Base-by-base conservation (phyloP, 2,113 vertebrate species). In the Chloropsis cyanopogon region DNA sequence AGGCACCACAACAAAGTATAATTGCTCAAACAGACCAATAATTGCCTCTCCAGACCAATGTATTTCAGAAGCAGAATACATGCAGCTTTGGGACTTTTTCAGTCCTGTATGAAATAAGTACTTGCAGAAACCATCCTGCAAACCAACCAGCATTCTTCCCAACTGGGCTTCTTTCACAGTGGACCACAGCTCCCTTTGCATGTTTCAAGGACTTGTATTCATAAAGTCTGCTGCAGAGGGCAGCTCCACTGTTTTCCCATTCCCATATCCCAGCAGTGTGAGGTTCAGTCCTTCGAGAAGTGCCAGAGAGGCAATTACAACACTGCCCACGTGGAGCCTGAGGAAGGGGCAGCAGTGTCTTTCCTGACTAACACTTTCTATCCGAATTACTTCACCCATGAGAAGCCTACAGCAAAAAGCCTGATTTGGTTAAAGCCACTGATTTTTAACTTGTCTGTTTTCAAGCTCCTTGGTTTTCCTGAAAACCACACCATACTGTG, bases 321-420 rank as follows among this genome's bases (percentile, higher is more conserved):
- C 15, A 15, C 19, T 6, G 21, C 18, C 44, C 33, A 14, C 2
- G 0, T 0, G 0, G 2, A 53, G 26, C 22, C 28, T 10, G 0
- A 4, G 25, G 8, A 39, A 20, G 8, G 11, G 12, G 21, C 49
- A 83, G 59, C 33, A 37, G 18, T 0, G 14, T 11, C 19, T 14
- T 65, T 57, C 72, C 47, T 44, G 29, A 35, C 35, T 14, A 73
- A 60, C 10, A 7, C 37, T 37, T 65, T 12, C 61, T 19, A 33
- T 54, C 13, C 0, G 0, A 71, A 21, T 5, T 1, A 39, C 29
- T 63, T 68, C 35, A 29, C 28, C 11, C 0, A 0, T 9, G 11
- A 71, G 35, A 78, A 77, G 19, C 41, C 46, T 41, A 44, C 26
- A 80, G 41, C 22, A 86, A 68, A 81, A 83, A 53, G 11, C 44